Evolutionary conservation across 2,888 invertebrate species (phyloP).

Genomic region (Cryptops parisi): DNA sequence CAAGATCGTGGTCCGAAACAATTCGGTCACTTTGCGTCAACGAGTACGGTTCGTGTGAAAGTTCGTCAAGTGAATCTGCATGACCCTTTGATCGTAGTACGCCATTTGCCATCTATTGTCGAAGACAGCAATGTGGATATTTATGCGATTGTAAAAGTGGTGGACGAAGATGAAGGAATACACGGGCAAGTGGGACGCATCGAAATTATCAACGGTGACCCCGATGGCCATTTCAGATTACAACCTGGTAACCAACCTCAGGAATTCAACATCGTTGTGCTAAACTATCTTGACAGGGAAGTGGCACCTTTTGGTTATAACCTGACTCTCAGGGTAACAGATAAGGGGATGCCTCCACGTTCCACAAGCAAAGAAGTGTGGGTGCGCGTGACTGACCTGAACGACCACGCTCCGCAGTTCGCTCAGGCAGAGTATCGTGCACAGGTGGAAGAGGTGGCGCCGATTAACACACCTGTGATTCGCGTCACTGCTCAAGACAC

Average conservation of each 20-base stretch:
- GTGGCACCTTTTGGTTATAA: constrained; percentile 66
- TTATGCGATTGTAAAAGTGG: constrained; percentile 74
- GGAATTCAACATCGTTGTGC: constrained; percentile 54
- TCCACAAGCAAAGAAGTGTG: constrained; percentile 65
- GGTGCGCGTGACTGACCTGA: constrained; percentile 62
- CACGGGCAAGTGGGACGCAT: constrained; percentile 68
- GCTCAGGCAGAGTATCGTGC: constrained; percentile 75
- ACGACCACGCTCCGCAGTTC: constrained; percentile 77
- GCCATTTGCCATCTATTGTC: constrained; percentile 60
- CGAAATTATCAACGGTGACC: constrained; percentile 78
- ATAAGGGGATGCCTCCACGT: constrained; percentile 63
- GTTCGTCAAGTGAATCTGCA: constrained; percentile 60
- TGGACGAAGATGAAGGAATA: constrained; percentile 65
- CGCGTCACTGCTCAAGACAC: constrained; percentile 72
- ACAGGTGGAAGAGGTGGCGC: constrained; percentile 73
- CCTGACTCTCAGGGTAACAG: constrained; percentile 68
- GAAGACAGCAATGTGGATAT: constrained; percentile 67
- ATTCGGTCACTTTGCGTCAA: constrained; percentile 24
- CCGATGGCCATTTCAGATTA: constrained; percentile 74
- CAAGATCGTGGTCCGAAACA: constrained; percentile 63
- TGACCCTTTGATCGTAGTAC: constrained; percentile 67
- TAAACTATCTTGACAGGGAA: constrained; percentile 62
- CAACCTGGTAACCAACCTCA: constrained; percentile 36
- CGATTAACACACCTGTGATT: constrained; percentile 73
- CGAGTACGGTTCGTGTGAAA: constrained; percentile 39